phyloP scores from a whole-genome alignment of 2,797 vertebrate genomes.

The Simalia tracyae region DNA sequence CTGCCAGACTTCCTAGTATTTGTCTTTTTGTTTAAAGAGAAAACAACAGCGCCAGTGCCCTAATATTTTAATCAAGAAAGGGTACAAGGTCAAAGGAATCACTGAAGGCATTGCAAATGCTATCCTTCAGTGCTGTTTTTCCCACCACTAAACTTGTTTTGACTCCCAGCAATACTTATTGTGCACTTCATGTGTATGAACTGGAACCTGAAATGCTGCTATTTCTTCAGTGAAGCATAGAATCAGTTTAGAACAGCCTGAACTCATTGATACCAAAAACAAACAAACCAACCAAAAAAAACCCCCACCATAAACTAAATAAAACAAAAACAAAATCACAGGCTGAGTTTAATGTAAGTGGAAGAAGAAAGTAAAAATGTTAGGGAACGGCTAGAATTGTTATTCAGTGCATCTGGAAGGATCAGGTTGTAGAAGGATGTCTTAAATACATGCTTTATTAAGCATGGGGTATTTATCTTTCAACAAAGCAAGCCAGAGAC shows the following conservation, averaged over 20 bases:
- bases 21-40: not conserved
- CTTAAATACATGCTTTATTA: not conserved
- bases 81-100: not conserved
- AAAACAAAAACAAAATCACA: not conserved
- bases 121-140: not conserved
- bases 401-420: not conserved
- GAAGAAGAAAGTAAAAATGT: not conserved
- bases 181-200: not conserved
- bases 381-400: not conserved
- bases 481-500: not conserved
- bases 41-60: not conserved
- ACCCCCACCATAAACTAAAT: too few species aligned
- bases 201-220: not conserved
- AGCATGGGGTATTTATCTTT: not conserved
- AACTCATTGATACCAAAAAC: not conserved
- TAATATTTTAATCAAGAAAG: not conserved
- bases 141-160: not conserved
- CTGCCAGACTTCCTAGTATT: not conserved
- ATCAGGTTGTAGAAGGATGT: not conserved
- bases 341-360: not conserved
- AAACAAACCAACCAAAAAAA: not conserved
- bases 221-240: not conserved
- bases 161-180: rapidly evolving
- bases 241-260: not conserved
- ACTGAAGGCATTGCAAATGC: not conserved